phyloP scores from a whole-genome alignment of 2,888 invertebrate species.

The Melanargia galathea region DNA sequence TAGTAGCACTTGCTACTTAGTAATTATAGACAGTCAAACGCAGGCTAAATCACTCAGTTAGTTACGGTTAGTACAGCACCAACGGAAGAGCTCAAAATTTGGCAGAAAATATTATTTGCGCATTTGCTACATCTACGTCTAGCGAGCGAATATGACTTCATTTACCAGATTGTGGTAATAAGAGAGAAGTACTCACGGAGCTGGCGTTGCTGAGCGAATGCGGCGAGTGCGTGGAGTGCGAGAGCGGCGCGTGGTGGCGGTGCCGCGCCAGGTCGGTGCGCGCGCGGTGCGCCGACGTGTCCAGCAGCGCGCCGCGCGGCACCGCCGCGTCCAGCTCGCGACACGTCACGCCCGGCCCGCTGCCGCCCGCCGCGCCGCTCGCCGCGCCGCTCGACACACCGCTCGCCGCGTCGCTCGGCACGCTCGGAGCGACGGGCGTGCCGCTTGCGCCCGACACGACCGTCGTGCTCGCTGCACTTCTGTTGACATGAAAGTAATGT shows the following conservation, averaged over 20 bases:
- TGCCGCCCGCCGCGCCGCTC: constrained; percentile 19
- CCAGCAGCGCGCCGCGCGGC: constrained; percentile 90
- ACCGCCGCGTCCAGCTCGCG: constrained; percentile 93
- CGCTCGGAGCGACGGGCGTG: constrained; percentile 48
- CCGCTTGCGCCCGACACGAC: constrained; percentile 33
- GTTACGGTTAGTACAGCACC: no score
- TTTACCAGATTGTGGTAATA: no score
- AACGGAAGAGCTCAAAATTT: no score
- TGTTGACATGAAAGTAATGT: background rate
- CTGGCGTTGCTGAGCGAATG: constrained; percentile 84
- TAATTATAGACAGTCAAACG: no score
- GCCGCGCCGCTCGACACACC: constrained; percentile 31
- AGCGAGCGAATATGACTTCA: no score
- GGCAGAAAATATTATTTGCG: no score
- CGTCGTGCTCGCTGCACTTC: constrained; percentile 28
- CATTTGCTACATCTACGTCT: no score
- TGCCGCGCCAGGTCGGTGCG: constrained; percentile 91
- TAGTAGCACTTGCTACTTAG: no score
- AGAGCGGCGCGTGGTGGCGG: constrained; percentile 68
- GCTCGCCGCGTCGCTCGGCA: constrained; percentile 29
- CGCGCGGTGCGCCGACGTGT: constrained; percentile 89
- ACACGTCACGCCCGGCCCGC: constrained; percentile 54
- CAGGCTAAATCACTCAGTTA: no score
- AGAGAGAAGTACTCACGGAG: constrained; percentile 70
- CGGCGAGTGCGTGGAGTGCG: constrained; percentile 67